These are phyloP conservation scores for Lithophane ornitopus DNA, from an alignment of 2,888 invertebrate genomes.

Conservation along the genomic window DNA sequence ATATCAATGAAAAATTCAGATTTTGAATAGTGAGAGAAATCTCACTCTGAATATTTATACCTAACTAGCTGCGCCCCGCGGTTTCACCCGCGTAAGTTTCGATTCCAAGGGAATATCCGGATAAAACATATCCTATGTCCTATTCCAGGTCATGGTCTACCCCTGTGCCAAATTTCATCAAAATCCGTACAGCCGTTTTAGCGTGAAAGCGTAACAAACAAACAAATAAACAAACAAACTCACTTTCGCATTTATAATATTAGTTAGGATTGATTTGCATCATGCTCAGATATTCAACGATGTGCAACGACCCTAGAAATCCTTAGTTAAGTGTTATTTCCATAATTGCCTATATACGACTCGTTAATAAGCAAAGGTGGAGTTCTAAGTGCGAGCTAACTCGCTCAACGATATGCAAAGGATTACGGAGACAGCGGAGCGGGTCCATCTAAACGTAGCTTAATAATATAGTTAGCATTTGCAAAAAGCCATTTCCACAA, in stretches of 20 bases:
- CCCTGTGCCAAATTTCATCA: too few species aligned
- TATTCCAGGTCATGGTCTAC: too few species aligned
- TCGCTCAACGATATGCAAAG: conserved; percentile 52
- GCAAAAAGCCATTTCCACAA: conserved; percentile 26
- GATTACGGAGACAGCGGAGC: conserved; percentile 31
- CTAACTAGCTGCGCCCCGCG: too few species aligned
- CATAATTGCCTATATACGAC: conserved; percentile 25
- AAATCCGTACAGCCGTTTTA: too few species aligned
- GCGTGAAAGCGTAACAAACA: too few species aligned
- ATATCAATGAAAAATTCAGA: conserved; percentile 3
- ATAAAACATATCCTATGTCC: too few species aligned
- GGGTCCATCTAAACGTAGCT: conserved; percentile 30
- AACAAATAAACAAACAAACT: too few species aligned
- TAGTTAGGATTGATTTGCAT: not conserved
- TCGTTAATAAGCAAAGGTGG: conserved; percentile 34
- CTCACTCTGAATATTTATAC: not conserved
- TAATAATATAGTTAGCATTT: conserved; percentile 45
- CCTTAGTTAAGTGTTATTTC: conserved; percentile 7
- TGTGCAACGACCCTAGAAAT: conserved; percentile 5
- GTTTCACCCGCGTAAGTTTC: too few species aligned
- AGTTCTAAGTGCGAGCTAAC: conserved; percentile 35
- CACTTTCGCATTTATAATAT: too few species aligned
- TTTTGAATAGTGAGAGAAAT: not conserved
- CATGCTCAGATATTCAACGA: not conserved
- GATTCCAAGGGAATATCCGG: too few species aligned